Base-by-base conservation (phyloP, 2,888 invertebrate genomes). In the Drosophila borborema region DNA sequence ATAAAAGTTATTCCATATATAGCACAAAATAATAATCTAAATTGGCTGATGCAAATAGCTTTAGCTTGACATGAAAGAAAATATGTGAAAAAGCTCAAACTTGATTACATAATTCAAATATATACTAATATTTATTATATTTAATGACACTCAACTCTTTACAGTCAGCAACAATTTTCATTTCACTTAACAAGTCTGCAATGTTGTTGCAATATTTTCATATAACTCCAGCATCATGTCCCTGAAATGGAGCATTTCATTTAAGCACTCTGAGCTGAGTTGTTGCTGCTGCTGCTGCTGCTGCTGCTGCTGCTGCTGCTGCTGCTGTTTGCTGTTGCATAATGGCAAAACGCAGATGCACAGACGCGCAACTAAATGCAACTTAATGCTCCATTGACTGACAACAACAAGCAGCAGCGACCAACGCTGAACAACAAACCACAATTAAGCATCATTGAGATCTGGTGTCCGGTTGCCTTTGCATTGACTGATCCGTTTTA, bases 371-470 rank as follows among this genome's bases (percentile, higher is more conserved):
- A 54, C 70, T 65, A 65, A 86, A 64, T 80, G 82, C 86, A 73
- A 85, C 82, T 88, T 70, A 88, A 90, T 88, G 90, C 76, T 69
- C 70, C 82, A 90, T 87, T 87, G 70, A 74, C 69, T 79, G 56
- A 72, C 68, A 49, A 58, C 20, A 36, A 12, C 36, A 18, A 58
- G 60, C n/a, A 16, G 41, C 70, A 45, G 12, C 65, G 68, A 58
- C 4, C 54, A 45, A 9, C 18, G 46, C 65, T 72, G 3, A 64
- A 31, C 55, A 58, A 23, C 67, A 9, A 61, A 31, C 72, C 73
- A 74, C 89, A 90, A 89, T 85, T 85, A 90, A 70, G 63, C 81
- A 64, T 69, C 70, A 69, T 79, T 87, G 66, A 74, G 66, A 72
- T 18, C 68, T 72, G 64, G 89, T 80, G 83, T 84, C 90, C 90